These are phyloP conservation scores for Holothuria glaberrima DNA, from an alignment of 35 echinoderm and acorn worm genomes.

Conservation along the genomic window DNA sequence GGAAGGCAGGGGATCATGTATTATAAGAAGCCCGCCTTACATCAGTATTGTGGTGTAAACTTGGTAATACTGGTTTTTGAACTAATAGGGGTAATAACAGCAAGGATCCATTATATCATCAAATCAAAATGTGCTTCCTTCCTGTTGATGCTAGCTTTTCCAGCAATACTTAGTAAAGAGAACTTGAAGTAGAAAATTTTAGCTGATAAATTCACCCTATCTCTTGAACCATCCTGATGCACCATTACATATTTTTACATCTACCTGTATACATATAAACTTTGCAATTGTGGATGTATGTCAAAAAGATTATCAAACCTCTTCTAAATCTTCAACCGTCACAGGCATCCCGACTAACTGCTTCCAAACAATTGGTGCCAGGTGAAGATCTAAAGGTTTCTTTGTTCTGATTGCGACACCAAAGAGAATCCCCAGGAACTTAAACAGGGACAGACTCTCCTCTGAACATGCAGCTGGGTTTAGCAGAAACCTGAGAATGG, in stretches of 20 bases:
- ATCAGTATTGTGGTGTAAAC: too few species aligned
- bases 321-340: constrained; percentile 89
- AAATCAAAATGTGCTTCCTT: too few species aligned
- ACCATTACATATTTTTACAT: neutral
- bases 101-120: too few species aligned
- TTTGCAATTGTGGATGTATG: neutral
- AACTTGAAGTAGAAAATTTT: neutral
- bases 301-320: constrained; percentile 55
- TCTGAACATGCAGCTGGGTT: constrained; percentile 80
- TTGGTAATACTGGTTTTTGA: too few species aligned
- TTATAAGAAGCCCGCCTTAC: too few species aligned
- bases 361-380: constrained; percentile 97
- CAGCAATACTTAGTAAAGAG: too few species aligned
- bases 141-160: too few species aligned
- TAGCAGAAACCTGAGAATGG: constrained; percentile 76
- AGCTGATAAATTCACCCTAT: too few species aligned
- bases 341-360: constrained; percentile 91
- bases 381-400: constrained; percentile 95
- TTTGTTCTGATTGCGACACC: constrained; percentile 96
- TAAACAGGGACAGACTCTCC: constrained; percentile 85
- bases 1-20: too few species aligned
- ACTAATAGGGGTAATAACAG: too few species aligned
- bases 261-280: neutral
- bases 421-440: constrained; percentile 96
- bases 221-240: too few species aligned